Evolutionary conservation across 2,888 invertebrate genomes (phyloP), one percentile per base, ranked within the genome.

Genomic region (Eupithecia inturbata): DNA sequence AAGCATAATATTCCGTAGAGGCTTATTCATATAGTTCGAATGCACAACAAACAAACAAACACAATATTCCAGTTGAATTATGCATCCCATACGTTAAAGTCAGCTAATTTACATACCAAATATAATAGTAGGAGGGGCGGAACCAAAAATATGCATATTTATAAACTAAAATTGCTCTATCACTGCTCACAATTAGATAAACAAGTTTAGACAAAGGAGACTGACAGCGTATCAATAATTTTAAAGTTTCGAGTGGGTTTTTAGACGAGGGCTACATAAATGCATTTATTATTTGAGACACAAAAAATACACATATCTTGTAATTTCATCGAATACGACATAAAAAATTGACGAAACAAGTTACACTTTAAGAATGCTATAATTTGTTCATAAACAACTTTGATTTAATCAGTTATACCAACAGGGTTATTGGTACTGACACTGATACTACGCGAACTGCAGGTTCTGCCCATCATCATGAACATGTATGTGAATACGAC

Each of bases 171-270:
- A 82, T 81, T 83, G 91, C 89, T 79, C 73, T 81, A 82, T 93
- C 93, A 92, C 90, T 84, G 83, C 78, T 75, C 87, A 92, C 91
- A 92, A 92, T 93, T 92, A 92, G 88, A 77, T 83, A 83, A 76
- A 80, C 77, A 76, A 69, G 70, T 36, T 68, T 72, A 76, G 73
- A 76, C 75, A 76, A 73, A 76, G 72, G 33, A 45, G 57, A 64
- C n/a, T n/a, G 16, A 39, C 36, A 36, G 22, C 22, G 39, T 39
- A 71, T 57, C 57, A 26, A 69, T 64, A 49, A 64, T 70, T 36
- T 57, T 33, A 19, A 60, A 68, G 70, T 71, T 68, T 68, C 68
- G 75, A 72, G 69, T 72, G 31, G 67, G 62, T 57, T 66, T 22
- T 64, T 31, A 57, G 26, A 64, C 63, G 22, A 62, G 63, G 33